Evolutionary conservation across 2,797 vertebrate species (phyloP), one percentile per base, ranked within the genome.

Genomic region (Harpagifer antarcticus): DNA sequence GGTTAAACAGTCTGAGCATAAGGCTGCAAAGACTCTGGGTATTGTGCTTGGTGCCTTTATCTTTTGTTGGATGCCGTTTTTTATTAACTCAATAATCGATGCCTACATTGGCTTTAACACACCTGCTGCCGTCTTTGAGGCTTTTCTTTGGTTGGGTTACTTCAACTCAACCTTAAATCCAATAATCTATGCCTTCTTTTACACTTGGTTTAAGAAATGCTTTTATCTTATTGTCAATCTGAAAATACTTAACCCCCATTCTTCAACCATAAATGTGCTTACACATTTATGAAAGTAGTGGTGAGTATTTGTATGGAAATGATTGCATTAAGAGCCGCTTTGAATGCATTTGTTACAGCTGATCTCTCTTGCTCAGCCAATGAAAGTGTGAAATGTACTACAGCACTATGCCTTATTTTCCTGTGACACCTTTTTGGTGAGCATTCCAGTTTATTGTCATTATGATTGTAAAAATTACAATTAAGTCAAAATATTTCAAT

Each of bases 21-120:
- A 27, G 27, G 27, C 27, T 27, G 27, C 27, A 27, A 27, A 88
- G 72, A 93, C 91, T 19, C 83, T 93, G 1, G 84, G 81, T 6
- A 79, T 93, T 53, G 91, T 93, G 8, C 77, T 93, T 3, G 80
- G 92, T 12, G 76, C 61, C 5, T 93, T 92, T 54, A 92, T 92
- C 33, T 76, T 87, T 50, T 92, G 92, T 58, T 93, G 91, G 92
- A 65, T 93, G 86, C 91, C 91, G 0, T 93, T 89, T 74, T 92
- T 91, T 68, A 48, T 90, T 1, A 89, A 80, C 45, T 93, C 88
- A 47, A 90, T 60, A 45, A 62, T 14, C 17, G 59, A 44, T 59
- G 57, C 19, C 8, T 43, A 5, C 13, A 59, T 19, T 59, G 57
- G 57, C 19, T 59, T 59, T 42, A 59, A 4, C 44, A 59, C 57